phyloP scores from a whole-genome alignment of 2,113 vertebrate species.

The Tringa solitaria region DNA sequence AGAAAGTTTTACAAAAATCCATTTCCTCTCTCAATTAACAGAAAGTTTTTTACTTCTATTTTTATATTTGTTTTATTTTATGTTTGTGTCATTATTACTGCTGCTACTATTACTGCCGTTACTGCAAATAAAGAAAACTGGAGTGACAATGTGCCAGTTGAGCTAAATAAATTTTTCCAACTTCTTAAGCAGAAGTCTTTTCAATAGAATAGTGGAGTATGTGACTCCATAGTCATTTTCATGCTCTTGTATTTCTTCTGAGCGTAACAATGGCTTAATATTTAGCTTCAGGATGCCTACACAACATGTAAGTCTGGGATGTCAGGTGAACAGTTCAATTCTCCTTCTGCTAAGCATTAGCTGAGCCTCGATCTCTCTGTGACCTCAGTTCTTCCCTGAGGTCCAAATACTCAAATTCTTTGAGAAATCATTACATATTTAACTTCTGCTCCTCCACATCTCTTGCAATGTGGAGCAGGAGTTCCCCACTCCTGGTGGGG shows the following conservation, averaged over 20 bases:
- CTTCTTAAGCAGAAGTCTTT: not conserved
- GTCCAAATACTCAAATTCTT: not conserved
- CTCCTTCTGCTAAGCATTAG: not conserved
- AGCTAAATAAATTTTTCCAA: not conserved
- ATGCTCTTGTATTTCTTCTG: not conserved
- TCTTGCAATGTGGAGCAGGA: not conserved
- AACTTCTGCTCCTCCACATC: not conserved
- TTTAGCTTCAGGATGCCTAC: not conserved
- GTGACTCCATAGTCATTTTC: not conserved
- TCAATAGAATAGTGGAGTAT: not conserved
- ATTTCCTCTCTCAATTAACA: not conserved
- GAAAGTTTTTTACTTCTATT: not conserved
- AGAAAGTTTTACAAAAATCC: not conserved
- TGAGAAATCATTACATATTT: not conserved
- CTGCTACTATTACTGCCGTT: not conserved
- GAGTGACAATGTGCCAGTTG: not conserved
- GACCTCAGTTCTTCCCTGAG: not conserved
- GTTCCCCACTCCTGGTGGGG: no score
- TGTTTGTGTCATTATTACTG: not conserved
- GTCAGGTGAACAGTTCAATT: not conserved
- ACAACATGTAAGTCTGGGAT: not conserved
- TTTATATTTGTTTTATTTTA: not conserved
- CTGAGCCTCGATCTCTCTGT: not conserved
- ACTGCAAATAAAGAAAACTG: not conserved
- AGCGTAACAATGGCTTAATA: not conserved